phyloP scores from a whole-genome alignment of 2,113 vertebrate genomes.

The Seriola rivoliana region DNA sequence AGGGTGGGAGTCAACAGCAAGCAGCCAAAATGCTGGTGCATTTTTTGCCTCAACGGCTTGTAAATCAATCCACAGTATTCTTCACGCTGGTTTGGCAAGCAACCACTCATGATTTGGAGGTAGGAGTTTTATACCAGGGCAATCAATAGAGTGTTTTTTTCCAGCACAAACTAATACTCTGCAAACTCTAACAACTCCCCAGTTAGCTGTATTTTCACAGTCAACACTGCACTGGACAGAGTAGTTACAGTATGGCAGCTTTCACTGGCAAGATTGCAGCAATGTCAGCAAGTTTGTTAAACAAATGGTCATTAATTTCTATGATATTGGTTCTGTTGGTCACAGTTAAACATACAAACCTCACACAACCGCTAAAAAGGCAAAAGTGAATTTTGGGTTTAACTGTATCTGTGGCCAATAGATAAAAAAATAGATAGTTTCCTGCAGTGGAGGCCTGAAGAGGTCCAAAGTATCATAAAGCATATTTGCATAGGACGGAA shows the following conservation, averaged over 20 bases:
- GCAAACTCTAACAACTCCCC: constrained; percentile 50
- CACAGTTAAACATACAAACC: background rate
- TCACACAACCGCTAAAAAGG: background rate
- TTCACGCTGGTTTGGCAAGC: constrained; percentile 52
- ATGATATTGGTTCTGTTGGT: background rate
- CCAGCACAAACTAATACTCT: constrained; percentile 34
- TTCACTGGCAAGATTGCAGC: constrained; percentile 30
- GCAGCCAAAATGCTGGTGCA: constrained; percentile 21
- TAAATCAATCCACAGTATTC: constrained; percentile 61
- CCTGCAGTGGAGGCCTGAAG: background rate
- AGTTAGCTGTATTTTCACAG: constrained; percentile 59
- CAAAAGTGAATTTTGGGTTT: background rate
- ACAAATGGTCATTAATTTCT: background rate
- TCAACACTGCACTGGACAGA: constrained; percentile 47
- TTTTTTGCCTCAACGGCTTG: constrained; percentile 41
- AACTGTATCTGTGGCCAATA: background rate
- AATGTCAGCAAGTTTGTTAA: constrained; percentile 5
- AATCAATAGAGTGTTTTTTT: constrained; percentile 51
- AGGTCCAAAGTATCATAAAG: constrained; percentile 5
- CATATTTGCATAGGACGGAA: constrained; percentile 37
- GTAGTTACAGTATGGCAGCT: constrained; percentile 28
- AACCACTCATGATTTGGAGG: constrained; percentile 29
- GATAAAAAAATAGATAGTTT: constrained; percentile 6
- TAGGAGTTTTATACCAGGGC: constrained; percentile 36
- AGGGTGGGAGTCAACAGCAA: constrained; percentile 26